Conservation (phyloP, 1,140 invertebrate species). For the Diorhabda carinulata region DNA sequence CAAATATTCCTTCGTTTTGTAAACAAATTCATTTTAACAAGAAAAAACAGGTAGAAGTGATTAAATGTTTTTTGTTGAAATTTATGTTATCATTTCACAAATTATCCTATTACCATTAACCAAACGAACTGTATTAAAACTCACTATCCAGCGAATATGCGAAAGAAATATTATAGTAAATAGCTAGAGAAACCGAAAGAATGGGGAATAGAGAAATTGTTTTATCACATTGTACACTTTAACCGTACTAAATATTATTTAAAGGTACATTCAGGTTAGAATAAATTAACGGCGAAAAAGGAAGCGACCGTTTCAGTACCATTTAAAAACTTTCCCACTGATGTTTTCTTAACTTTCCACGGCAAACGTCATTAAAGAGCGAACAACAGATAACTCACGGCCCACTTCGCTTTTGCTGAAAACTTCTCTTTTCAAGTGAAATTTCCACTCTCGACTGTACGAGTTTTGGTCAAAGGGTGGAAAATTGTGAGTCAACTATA, state of each 20-base stretch:
- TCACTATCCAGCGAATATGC: too few species aligned
- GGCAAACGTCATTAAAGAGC: conserved; percentile 16
- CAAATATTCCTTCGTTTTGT: too few species aligned
- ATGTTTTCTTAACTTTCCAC: conserved; percentile 13
- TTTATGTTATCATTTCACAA: too few species aligned
- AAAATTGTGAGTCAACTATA: not conserved
- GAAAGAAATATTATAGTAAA: too few species aligned
- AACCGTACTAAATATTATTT: not conserved
- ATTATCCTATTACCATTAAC: too few species aligned
- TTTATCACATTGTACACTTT: too few species aligned
- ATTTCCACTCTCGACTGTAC: not conserved
- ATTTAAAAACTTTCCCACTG: conserved; percentile 15
- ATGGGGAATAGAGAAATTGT: too few species aligned
- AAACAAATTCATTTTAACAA: too few species aligned
- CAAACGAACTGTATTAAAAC: too few species aligned
- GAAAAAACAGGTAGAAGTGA: too few species aligned
- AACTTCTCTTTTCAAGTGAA: conserved; percentile 8
- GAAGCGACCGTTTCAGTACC: conserved; percentile 5
- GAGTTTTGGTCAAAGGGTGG: not conserved
- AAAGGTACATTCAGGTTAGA: conserved; percentile 12
- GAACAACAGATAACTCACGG: conserved; percentile 16
- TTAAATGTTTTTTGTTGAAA: too few species aligned
- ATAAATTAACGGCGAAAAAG: conserved; percentile 6
- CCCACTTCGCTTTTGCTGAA: conserved; percentile 8
- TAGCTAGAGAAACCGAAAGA: too few species aligned